phyloP scores from a whole-genome alignment of 2,797 vertebrate species.

The Lutjanus campechanus region DNA sequence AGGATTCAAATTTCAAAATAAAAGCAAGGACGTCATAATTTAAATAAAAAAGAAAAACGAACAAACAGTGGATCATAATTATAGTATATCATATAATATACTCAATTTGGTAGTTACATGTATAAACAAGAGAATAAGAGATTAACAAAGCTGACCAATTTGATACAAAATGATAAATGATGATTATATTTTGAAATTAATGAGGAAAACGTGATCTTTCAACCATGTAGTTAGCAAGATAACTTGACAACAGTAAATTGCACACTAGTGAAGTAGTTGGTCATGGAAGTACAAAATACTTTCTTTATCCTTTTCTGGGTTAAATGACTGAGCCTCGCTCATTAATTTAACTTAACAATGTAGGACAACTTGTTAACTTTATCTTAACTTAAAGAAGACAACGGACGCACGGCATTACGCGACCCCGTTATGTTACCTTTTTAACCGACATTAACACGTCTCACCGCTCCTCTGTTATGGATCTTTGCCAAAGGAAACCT shows the following conservation, averaged over 20 bases:
- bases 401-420: rapidly evolving
- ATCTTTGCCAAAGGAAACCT: not conserved
- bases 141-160: no score
- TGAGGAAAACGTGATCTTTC: not conserved
- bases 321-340: not conserved
- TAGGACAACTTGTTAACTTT: not conserved
- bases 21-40: not conserved
- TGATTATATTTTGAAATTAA: constrained; percentile 29
- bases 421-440: not conserved
- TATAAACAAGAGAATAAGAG: rapidly evolving
- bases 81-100: rapidly evolving
- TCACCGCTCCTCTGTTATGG: not conserved
- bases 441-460: not conserved
- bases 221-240: not conserved
- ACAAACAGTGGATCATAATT: rapidly evolving
- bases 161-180: rapidly evolving
- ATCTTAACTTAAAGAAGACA: not conserved
- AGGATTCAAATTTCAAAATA: not conserved
- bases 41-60: not conserved
- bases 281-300: not conserved
- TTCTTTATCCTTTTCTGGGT: not conserved
- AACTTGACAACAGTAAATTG: not conserved
- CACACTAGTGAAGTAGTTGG: not conserved
- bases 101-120: rapidly evolving
- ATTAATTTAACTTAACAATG: not conserved